Evolutionary conservation across 2,113 vertebrate species (phyloP).

Genomic region (Emydura subglobosa): DNA sequence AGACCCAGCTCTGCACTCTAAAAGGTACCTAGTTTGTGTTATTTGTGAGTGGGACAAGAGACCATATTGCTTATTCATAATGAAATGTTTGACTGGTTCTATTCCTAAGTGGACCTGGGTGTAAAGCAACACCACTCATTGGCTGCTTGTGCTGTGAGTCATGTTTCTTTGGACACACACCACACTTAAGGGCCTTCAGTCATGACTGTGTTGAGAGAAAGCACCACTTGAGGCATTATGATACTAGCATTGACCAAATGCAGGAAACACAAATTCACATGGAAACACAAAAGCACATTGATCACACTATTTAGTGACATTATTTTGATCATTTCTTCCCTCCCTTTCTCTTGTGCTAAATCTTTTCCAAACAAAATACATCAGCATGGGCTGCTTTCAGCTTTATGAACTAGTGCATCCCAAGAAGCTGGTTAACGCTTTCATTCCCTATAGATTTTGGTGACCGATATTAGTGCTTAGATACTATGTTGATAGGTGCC

Average conservation of each 20-base stretch:
- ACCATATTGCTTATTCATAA: neutral
- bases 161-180: neutral
- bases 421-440: neutral
- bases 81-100: neutral
- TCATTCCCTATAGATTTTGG: neutral
- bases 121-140: neutral
- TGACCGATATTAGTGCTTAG: rapidly evolving
- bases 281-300: neutral
- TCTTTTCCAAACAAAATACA: neutral
- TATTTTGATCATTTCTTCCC: neutral
- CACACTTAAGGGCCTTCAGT: rapidly evolving
- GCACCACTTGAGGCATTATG: neutral
- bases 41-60: neutral
- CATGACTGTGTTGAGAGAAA: neutral
- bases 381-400: neutral
- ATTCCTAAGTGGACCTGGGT: neutral
- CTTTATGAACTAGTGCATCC: neutral
- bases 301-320: neutral
- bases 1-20: neutral
- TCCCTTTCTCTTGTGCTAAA: neutral
- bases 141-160: neutral
- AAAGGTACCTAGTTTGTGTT: neutral
- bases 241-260: rapidly evolving
- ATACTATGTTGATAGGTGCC: rapidly evolving
- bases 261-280: rapidly evolving